A percentile compares a stretch with the other conserved stretches of the same genome.
Conservation (phyloP, 2,888 invertebrate species). For the Disparrhopalites patrizii region DNA sequence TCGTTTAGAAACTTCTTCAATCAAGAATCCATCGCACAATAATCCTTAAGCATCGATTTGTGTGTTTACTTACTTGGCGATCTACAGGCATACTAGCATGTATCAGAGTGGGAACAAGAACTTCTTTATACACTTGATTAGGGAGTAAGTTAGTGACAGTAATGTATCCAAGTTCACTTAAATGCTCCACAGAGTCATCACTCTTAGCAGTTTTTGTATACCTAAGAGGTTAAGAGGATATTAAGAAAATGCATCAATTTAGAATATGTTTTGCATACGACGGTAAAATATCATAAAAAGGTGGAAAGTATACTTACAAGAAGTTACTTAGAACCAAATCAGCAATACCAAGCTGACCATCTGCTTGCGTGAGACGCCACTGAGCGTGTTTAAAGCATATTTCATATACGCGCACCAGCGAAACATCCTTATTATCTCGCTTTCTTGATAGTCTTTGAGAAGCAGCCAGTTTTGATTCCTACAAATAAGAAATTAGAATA, state of each 20-base stretch:
- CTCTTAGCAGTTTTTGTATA: slow-evolving; percentile 95
- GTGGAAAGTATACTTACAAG: slow-evolving; percentile 67
- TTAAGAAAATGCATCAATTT: too few relatives aligned
- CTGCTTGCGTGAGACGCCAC: slow-evolving; percentile 95
- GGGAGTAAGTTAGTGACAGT: slow-evolving; percentile 92
- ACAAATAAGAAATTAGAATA: not conserved
- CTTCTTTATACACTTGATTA: slow-evolving; percentile 89
- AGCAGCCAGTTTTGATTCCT: slow-evolving; percentile 48
- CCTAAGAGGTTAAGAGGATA: slow-evolving; percentile 56
- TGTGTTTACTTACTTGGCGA: slow-evolving; percentile 66
- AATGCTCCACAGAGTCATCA: slow-evolving; percentile 95
- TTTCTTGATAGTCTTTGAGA: slow-evolving; percentile 46
- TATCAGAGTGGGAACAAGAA: slow-evolving; percentile 71
- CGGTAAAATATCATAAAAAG: not conserved
- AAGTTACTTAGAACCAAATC: slow-evolving; percentile 94
- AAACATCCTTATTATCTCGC: slow-evolving; percentile 65
- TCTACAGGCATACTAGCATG: slow-evolving; percentile 86
- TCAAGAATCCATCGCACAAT: too few relatives aligned
- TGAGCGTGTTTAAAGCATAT: slow-evolving; percentile 98
- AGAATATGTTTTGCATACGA: not conserved
- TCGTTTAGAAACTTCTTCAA: too few relatives aligned
- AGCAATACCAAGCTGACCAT: slow-evolving; percentile 96
- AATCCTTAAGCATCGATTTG: too few relatives aligned
- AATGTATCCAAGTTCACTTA: slow-evolving; percentile 91
- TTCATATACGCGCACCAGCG: slow-evolving; percentile 76